phyloP scores from a whole-genome alignment of 2,888 invertebrate species.

The Papilio gigon region DNA sequence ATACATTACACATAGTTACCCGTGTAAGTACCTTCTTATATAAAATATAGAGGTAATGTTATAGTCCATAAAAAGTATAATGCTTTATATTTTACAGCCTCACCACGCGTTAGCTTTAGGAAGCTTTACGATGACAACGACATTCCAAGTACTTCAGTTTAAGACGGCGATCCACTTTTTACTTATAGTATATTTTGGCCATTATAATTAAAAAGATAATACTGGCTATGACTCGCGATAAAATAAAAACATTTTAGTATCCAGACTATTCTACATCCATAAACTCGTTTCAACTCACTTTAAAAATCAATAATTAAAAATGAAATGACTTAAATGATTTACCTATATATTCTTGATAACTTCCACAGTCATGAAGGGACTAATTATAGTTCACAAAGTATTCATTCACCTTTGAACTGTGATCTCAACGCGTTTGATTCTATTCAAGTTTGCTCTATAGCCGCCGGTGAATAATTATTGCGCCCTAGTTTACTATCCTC shows the following conservation, averaged over 20 bases:
- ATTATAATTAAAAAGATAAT: too few relatives aligned
- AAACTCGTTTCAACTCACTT: too few relatives aligned
- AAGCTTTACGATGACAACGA: constrained; percentile 14
- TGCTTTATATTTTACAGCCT: constrained; percentile 27
- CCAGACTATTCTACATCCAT: too few relatives aligned
- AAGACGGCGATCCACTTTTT: neutral
- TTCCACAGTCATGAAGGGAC: neutral
- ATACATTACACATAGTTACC: too few relatives aligned
- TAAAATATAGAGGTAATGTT: constrained; percentile 19
- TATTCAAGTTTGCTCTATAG: constrained; percentile 26
- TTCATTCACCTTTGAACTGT: constrained; percentile 26
- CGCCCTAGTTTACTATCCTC: constrained; percentile 6
- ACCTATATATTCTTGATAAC: neutral
- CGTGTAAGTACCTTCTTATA: neutral
- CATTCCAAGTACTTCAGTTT: constrained; percentile 15
- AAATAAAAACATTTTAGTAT: too few relatives aligned
- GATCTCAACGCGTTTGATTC: constrained; percentile 22
- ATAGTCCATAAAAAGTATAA: constrained; percentile 31
- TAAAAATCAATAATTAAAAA: too few relatives aligned
- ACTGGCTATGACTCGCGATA: too few relatives aligned
- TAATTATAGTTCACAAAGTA: constrained; percentile 20
- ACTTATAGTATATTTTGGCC: neutral
- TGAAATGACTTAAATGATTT: too few relatives aligned
- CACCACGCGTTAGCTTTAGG: constrained; percentile 6
- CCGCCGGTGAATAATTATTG: neutral